phyloP scores from a whole-genome alignment of 1,140 invertebrate species.

The Sweltsa coloradensis region DNA sequence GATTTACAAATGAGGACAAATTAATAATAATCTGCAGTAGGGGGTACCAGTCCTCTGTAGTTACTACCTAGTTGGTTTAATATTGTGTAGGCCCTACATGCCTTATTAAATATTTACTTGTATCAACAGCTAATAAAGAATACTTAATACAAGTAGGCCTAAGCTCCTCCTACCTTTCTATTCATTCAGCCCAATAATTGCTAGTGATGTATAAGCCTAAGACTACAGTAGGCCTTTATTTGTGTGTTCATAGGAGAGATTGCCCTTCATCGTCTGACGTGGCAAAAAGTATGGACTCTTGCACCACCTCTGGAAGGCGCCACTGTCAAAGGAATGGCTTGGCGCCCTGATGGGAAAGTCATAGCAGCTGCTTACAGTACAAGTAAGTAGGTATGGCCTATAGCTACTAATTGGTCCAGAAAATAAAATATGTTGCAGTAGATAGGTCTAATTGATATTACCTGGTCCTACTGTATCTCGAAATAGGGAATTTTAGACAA shows the following conservation, averaged over 20 bases:
- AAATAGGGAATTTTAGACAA: background rate
- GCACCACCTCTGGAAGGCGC: constrained; percentile 57
- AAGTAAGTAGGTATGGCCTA: constrained; percentile 27
- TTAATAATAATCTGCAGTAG: too few relatives aligned
- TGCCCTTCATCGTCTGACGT: constrained; percentile 75
- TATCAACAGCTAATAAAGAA: background rate
- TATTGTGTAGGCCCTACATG: background rate
- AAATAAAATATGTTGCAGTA: constrained; percentile 2
- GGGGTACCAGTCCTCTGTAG: too few relatives aligned
- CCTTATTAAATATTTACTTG: background rate
- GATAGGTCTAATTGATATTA: background rate
- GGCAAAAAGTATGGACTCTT: constrained; percentile 85
- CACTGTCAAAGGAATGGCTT: constrained; percentile 57
- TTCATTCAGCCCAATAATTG: background rate
- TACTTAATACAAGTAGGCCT: background rate
- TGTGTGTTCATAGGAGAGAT: constrained; percentile 57
- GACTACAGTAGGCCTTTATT: too few relatives aligned
- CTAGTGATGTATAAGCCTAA: background rate
- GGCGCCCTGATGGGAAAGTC: constrained; percentile 91
- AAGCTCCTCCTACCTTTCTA: background rate
- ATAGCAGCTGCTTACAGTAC: constrained; percentile 59
- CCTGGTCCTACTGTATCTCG: background rate
- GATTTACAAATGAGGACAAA: too few relatives aligned
- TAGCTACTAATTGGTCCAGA: background rate
- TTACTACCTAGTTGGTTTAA: background rate